These are phyloP conservation scores for Oceanodroma tethys DNA, from an alignment of 2,113 vertebrate genomes.

Conservation along the genomic window DNA sequence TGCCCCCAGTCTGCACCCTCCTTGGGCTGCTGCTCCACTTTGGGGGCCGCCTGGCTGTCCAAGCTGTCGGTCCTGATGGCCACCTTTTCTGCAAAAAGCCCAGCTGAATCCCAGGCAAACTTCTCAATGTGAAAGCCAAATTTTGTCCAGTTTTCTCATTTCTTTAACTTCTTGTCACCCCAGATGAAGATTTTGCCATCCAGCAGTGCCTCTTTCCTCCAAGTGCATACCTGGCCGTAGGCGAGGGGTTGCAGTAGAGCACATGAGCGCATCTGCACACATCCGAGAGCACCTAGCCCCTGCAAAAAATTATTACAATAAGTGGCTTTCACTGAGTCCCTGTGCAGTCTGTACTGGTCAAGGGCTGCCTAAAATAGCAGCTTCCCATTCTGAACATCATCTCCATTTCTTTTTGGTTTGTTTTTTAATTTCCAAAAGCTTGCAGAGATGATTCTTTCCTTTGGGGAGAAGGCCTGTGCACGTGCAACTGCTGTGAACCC, in stretches of 20 bases:
- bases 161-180: background rate
- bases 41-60: background rate
- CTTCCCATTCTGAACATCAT: background rate
- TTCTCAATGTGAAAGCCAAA: background rate
- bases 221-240: background rate
- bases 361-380: background rate
- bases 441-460: background rate
- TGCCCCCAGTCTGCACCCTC: background rate
- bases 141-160: background rate
- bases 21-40: background rate
- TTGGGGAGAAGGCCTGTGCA: background rate
- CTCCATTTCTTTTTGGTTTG: background rate
- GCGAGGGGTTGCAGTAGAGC: rapidly evolving
- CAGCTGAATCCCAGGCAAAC: background rate
- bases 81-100: background rate
- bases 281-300: background rate
- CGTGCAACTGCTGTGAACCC: background rate
- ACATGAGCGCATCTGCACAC: background rate
- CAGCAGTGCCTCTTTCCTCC: background rate
- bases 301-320: background rate
- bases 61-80: background rate
- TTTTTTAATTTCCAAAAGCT: background rate
- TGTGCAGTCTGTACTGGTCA: background rate
- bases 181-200: background rate
- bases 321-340: background rate